Evolutionary conservation across 2,113 vertebrate species (phyloP).

Genomic region (Lipophrys pholis): DNA sequence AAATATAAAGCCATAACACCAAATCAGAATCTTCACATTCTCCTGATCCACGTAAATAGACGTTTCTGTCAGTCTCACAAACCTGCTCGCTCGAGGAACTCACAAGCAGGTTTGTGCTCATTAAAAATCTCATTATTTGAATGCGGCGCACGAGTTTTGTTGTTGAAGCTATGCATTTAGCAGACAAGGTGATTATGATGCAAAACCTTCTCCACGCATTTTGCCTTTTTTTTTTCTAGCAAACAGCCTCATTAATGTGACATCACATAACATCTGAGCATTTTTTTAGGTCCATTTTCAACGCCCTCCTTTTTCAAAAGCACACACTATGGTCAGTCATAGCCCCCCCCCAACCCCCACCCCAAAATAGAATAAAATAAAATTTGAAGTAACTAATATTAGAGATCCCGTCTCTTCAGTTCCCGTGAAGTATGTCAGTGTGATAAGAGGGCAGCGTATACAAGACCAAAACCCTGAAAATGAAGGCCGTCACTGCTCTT

Average conservation of each 20-base stretch:
- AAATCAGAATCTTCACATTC: no score
- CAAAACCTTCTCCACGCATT: slow-evolving; percentile 1
- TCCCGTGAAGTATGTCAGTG: neutral
- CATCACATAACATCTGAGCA: slow-evolving; percentile 5
- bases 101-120: neutral
- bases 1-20: no score
- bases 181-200: slow-evolving; percentile 10
- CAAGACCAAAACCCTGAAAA: neutral
- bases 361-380: slow-evolving; percentile 1
- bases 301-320: no score
- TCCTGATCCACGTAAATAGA: no score
- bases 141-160: neutral
- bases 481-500: neutral
- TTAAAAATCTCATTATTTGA: no score
- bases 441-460: neutral
- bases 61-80: no score
- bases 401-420: neutral
- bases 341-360: no score
- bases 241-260: neutral
- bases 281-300: slow-evolving; percentile 11
- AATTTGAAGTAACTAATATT: slow-evolving; percentile 6
- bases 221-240: neutral
- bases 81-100: neutral
- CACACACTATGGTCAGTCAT: no score
- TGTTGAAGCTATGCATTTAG: neutral